Conservation (phyloP, 2,113 vertebrate genomes). For the Psephotus haematonotus region DNA sequence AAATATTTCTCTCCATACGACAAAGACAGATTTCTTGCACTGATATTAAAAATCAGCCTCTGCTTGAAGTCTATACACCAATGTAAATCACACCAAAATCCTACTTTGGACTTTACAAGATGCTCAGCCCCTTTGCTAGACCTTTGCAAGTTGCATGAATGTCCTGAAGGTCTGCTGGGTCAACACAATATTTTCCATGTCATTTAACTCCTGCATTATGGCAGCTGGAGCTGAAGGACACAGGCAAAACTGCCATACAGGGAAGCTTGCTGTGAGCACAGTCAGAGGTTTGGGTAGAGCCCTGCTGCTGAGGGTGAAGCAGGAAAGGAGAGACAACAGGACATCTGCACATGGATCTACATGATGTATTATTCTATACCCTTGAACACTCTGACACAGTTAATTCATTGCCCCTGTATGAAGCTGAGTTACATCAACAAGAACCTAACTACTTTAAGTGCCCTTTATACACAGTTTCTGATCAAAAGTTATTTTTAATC, state of each 20-base stretch:
- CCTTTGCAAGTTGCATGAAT: fast-evolving
- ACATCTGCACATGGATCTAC: fast-evolving
- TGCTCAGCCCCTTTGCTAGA: not conserved
- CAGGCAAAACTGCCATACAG: not conserved
- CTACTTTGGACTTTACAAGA: not conserved
- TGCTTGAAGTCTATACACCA: not conserved
- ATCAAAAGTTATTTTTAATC: not conserved
- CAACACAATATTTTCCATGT: not conserved
- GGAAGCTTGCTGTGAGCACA: fast-evolving
- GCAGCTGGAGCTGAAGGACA: not conserved
- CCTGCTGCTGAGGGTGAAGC: fast-evolving
- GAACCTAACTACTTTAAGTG: not conserved
- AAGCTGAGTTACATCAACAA: not conserved
- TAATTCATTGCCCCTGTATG: fast-evolving
- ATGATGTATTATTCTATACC: not conserved
- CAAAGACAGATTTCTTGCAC: not conserved
- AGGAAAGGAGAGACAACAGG: not conserved
- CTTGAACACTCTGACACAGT: not conserved
- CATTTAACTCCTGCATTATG: not conserved
- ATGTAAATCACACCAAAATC: not conserved
- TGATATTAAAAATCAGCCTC: not conserved
- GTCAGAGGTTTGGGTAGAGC: not conserved
- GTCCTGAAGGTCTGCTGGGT: not conserved
- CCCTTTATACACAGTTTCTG: not conserved
- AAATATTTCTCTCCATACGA: not conserved